Evolutionary conservation across 1,140 invertebrate genomes (phyloP).

Genomic region (Tetragnatha versicolor): DNA sequence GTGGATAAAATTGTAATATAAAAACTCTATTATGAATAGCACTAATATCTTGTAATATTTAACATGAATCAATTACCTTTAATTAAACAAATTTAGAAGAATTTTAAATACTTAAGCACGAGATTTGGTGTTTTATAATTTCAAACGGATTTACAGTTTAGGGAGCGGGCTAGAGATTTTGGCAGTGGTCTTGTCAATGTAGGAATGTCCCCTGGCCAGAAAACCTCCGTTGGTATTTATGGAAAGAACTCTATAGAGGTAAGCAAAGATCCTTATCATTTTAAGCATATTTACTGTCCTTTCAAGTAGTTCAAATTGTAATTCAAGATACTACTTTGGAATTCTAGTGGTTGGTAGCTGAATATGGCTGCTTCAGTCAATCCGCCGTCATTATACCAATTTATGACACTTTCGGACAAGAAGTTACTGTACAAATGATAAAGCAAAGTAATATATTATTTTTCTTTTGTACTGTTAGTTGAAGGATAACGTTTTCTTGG

Average conservation of each 20-base stretch:
- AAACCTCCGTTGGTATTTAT: slow-evolving; percentile 90
- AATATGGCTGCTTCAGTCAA: slow-evolving; percentile 91
- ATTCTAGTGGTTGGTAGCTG: slow-evolving; percentile 85
- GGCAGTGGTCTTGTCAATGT: slow-evolving; percentile 85
- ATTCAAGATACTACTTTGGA: neutral
- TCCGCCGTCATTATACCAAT: slow-evolving; percentile 95
- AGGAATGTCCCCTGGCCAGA: slow-evolving; percentile 72
- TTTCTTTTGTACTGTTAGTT: too few relatives aligned
- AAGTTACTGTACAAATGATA: slow-evolving; percentile 94
- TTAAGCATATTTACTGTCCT: neutral
- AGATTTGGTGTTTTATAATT: too few relatives aligned
- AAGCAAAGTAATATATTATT: slow-evolving; percentile 81
- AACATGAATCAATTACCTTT: too few relatives aligned
- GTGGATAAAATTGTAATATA: too few relatives aligned
- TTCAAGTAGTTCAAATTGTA: slow-evolving; percentile 70
- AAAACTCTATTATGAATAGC: too few relatives aligned
- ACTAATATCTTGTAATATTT: too few relatives aligned
- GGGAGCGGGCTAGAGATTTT: slow-evolving; percentile 88
- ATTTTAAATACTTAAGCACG: too few relatives aligned
- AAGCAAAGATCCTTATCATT: neutral
- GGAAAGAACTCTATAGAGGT: slow-evolving; percentile 90
- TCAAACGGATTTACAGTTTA: too few relatives aligned
- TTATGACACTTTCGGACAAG: slow-evolving; percentile 94
- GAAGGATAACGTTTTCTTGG: too few relatives aligned
- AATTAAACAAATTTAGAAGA: too few relatives aligned